Conservation (phyloP, 2,888 invertebrate species). For the Platycheirus albimanus region DNA sequence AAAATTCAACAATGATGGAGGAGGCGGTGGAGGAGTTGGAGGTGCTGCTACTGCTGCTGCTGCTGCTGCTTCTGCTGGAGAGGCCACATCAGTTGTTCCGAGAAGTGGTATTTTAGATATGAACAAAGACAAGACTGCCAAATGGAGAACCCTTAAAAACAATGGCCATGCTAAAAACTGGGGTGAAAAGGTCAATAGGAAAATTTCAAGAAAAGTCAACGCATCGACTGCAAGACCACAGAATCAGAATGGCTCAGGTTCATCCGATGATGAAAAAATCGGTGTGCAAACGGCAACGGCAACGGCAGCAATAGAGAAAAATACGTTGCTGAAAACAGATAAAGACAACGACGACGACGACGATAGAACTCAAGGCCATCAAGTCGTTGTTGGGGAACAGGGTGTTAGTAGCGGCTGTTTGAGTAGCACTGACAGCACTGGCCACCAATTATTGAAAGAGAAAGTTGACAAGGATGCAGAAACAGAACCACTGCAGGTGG, state of each 20-base stretch:
- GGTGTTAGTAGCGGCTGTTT: slow-evolving; percentile 23
- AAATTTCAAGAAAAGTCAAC: slow-evolving; percentile 12
- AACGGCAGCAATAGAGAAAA: slow-evolving; percentile 30
- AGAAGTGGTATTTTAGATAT: slow-evolving; percentile 76
- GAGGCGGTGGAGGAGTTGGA: not conserved
- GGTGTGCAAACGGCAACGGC: slow-evolving; percentile 8
- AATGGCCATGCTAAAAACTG: slow-evolving; percentile 82
- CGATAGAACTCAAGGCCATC: slow-evolving; percentile 60
- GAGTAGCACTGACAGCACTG: slow-evolving; percentile 33
- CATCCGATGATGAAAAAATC: slow-evolving; percentile 55
- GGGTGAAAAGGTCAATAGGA: slow-evolving; percentile 49
- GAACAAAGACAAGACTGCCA: slow-evolving; percentile 81
- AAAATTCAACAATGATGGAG: slow-evolving; percentile 80
- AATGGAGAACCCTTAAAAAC: slow-evolving; percentile 82
- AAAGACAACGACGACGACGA: slow-evolving; percentile 57
- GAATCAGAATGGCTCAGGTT: slow-evolving; percentile 52
- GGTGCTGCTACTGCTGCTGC: not conserved
- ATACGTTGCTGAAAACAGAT: slow-evolving; percentile 47
- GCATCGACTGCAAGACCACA: slow-evolving; percentile 10
- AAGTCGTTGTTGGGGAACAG: slow-evolving; percentile 45
- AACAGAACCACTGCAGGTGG: slow-evolving; percentile 18
- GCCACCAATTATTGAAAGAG: slow-evolving; percentile 39
- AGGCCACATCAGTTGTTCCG: slow-evolving; percentile 13
- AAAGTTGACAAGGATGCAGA: slow-evolving; percentile 37
- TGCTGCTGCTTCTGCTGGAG: not conserved